These are phyloP conservation scores for Ahaetulla prasina DNA, from an alignment of 2,113 vertebrate genomes.

Conservation along the genomic window DNA sequence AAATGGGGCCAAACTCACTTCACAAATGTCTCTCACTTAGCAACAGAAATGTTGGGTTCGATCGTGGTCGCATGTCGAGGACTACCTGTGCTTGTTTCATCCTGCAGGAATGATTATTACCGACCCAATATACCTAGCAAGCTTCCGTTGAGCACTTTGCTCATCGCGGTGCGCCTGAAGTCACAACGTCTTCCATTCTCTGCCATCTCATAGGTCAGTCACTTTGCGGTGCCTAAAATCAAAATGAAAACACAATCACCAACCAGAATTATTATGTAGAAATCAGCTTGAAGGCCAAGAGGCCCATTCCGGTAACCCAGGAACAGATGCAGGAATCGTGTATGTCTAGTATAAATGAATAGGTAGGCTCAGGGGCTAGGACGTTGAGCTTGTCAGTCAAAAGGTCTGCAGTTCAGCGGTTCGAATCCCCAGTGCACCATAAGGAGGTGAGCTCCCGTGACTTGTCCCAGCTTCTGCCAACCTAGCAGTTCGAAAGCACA, in stretches of 20 bases:
- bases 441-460: too few relatives aligned
- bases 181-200: slow-evolving; percentile 90
- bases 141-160: slow-evolving; percentile 86
- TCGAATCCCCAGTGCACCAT: too few relatives aligned
- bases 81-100: neutral
- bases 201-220: slow-evolving; percentile 85
- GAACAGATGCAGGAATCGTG: neutral
- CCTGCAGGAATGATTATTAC: neutral
- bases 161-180: slow-evolving; percentile 80
- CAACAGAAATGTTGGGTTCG: neutral
- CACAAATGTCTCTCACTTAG: neutral
- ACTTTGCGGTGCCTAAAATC: slow-evolving; percentile 54
- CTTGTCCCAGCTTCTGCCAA: too few relatives aligned
- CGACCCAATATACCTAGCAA: slow-evolving; percentile 76
- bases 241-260: slow-evolving; percentile 13
- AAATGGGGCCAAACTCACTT: neutral
- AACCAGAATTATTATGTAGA: slow-evolving; percentile 29
- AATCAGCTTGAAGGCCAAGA: slow-evolving; percentile 24
- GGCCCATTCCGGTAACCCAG: neutral
- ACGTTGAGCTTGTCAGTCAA: too few relatives aligned
- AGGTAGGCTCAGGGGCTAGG: too few relatives aligned
- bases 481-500: too few relatives aligned
- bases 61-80: neutral
- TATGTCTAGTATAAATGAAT: neutral
- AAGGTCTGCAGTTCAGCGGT: too few relatives aligned